A percentile compares a stretch with the other conserved stretches of the same genome.
Evolutionary conservation across 2,888 invertebrate species (phyloP).

Genomic region (Leucophora obtusa): DNA sequence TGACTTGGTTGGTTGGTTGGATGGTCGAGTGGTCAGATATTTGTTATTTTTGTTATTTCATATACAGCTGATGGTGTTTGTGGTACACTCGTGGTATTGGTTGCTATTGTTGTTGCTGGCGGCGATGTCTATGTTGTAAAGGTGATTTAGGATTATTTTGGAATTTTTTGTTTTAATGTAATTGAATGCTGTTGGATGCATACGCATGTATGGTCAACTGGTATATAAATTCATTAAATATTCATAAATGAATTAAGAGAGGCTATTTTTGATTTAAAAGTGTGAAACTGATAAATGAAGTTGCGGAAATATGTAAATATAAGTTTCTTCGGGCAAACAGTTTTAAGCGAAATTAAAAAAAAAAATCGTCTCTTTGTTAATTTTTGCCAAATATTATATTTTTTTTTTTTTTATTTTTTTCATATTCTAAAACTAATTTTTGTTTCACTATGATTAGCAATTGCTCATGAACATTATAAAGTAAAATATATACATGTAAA

Average conservation of each 20-base stretch:
- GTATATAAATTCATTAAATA: constrained; percentile 51
- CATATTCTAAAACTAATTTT: background rate
- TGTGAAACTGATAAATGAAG: constrained; percentile 40
- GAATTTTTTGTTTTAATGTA: constrained; percentile 15
- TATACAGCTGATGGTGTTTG: constrained; percentile 22
- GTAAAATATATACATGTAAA: too few relatives aligned
- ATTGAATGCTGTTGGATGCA: background rate
- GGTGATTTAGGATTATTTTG: constrained; percentile 57
- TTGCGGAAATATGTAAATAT: constrained; percentile 10
- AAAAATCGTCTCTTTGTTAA: too few relatives aligned
- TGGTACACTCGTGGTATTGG: background rate
- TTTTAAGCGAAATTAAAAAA: too few relatives aligned
- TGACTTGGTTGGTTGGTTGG: constrained; percentile 19
- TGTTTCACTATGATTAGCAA: background rate
- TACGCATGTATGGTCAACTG: constrained; percentile 30
- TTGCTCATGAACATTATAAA: background rate
- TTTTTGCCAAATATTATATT: background rate
- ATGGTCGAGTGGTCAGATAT: constrained; percentile 37
- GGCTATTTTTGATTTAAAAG: constrained; percentile 46
- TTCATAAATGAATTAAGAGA: constrained; percentile 46
- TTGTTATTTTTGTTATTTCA: constrained; percentile 26
- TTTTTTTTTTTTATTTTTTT: background rate
- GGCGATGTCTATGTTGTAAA: constrained; percentile 30
- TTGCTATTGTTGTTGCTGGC: background rate
- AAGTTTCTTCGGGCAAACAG: too few relatives aligned